Evolutionary conservation across 2,797 vertebrate species (phyloP), one percentile per base, ranked within the genome.

Genomic region (Phalloptychus januarius): DNA sequence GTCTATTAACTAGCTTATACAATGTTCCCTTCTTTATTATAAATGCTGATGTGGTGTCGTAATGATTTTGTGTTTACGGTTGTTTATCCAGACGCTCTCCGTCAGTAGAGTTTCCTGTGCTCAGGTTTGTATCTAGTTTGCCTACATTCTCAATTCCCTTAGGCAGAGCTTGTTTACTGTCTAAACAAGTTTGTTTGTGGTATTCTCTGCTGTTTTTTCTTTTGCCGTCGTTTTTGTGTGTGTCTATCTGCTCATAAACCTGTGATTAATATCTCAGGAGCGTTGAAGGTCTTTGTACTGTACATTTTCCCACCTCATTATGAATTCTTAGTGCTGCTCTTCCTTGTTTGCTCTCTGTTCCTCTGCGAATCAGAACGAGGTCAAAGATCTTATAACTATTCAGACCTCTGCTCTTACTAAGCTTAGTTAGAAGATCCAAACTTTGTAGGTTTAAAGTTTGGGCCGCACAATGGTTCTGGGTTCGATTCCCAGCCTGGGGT

Each of bases 361-460:
- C 56, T 72, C 46, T 15, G 74, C 42, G 18, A 20, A 65, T 83
- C 80, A 56, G 74, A 80, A 75, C 65, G 80, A 89, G 80, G 83
- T 89, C 86, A 65, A 45, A 81, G 75, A 85, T 28, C 85, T 82
- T 76, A 86, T 89, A 69, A 85, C 79, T 50, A 89, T 89, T 85
- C 88, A 75, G 65, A 7, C 63, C 76, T 38, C 31, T 20, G 8
- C 82, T 69, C 58, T 18, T 1, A 33, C 72, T 78, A 74, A 65
- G 54, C 50, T 65, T 46, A 83, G 36, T 75, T 23, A 78, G 75
- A 54, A 54, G 67, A 70, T 71, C 54, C 44, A 56, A 7, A 31
- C 20, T 15, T 61, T 63, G 31, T 36, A 18, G 28, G 7, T 63
- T 63, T 36, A n/a, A n/a, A n/a, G n/a, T n/a, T n/a, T n/a, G n/a